Evolutionary conservation across 2,888 invertebrate genomes (phyloP).

Genomic region (Spialia ferax): DNA sequence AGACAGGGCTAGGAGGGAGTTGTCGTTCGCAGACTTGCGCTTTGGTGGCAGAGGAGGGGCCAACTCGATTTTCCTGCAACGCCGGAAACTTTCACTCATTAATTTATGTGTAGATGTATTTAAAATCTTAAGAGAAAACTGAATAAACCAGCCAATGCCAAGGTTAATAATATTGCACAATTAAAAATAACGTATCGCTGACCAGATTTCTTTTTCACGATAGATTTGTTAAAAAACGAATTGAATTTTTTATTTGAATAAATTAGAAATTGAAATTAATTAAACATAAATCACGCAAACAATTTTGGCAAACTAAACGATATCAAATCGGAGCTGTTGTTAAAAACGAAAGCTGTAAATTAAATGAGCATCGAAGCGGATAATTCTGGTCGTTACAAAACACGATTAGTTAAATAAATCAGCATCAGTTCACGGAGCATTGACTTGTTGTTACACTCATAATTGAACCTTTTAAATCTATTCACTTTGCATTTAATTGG

Average conservation of each 20-base stretch:
- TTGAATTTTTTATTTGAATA: slow-evolving; percentile 6
- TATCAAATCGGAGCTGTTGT: neutral
- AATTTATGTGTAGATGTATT: slow-evolving; percentile 29
- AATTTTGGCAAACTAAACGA: slow-evolving; percentile 18
- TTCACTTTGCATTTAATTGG: neutral
- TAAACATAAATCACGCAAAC: slow-evolving; percentile 15
- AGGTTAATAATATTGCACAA: slow-evolving; percentile 37
- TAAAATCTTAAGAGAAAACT: slow-evolving; percentile 46
- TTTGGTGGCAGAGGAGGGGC: slow-evolving; percentile 94
- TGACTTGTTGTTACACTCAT: slow-evolving; percentile 10
- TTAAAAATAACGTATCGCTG: neutral
- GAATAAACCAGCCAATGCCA: slow-evolving; percentile 41
- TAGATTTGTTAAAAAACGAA: neutral
- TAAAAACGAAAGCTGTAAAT: slow-evolving; percentile 32
- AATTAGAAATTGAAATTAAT: slow-evolving; percentile 22
- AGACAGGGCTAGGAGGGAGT: slow-evolving; percentile 84
- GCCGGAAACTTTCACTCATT: slow-evolving; percentile 55
- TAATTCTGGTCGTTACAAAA: slow-evolving; percentile 31
- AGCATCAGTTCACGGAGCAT: slow-evolving; percentile 14
- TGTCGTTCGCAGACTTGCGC: slow-evolving; percentile 86
- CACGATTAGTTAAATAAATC: slow-evolving; percentile 24
- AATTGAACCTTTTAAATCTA: neutral
- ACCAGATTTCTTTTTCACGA: slow-evolving; percentile 4
- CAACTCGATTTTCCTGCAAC: slow-evolving; percentile 87
- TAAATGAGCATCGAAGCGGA: slow-evolving; percentile 24